Percentiles rank a stretch among this genome's conserved stretches.
These are phyloP conservation scores for Tanytarsus gracilentus DNA, from an alignment of 2,888 invertebrate genomes.

Conservation along the genomic window DNA sequence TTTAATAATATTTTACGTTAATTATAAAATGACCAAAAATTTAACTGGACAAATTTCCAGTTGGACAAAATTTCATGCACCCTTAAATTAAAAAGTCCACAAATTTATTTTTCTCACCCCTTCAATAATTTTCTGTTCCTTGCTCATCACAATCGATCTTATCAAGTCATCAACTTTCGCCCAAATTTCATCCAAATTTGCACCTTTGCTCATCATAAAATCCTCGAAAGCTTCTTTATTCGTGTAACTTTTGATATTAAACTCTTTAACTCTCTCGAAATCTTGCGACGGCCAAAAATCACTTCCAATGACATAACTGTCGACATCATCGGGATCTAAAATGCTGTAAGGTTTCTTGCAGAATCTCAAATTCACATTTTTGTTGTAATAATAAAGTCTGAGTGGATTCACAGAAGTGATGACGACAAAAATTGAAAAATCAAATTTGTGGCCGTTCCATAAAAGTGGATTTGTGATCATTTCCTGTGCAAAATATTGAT, in stretches of 20 bases:
- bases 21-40: no score
- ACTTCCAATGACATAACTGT: slow-evolving; percentile 6
- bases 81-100: no score
- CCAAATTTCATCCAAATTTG: background rate
- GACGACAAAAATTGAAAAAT: slow-evolving; percentile 2
- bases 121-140: background rate
- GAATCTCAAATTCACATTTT: background rate
- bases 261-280: background rate
- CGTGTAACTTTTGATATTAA: background rate
- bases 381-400: background rate
- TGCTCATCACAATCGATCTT: background rate
- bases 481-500: slow-evolving; percentile 11
- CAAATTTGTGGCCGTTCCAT: slow-evolving; percentile 1
- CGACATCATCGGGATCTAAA: background rate
- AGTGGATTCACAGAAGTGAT: slow-evolving; percentile 6
- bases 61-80: no score
- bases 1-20: no score
- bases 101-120: background rate
- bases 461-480: background rate
- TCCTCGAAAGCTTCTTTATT: background rate
- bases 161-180: background rate
- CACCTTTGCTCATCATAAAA: background rate
- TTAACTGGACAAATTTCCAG: no score
- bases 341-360: background rate
- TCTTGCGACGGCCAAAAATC: background rate